Base-by-base conservation (phyloP, 2,113 vertebrate genomes). In the Lycaon pictus region DNA sequence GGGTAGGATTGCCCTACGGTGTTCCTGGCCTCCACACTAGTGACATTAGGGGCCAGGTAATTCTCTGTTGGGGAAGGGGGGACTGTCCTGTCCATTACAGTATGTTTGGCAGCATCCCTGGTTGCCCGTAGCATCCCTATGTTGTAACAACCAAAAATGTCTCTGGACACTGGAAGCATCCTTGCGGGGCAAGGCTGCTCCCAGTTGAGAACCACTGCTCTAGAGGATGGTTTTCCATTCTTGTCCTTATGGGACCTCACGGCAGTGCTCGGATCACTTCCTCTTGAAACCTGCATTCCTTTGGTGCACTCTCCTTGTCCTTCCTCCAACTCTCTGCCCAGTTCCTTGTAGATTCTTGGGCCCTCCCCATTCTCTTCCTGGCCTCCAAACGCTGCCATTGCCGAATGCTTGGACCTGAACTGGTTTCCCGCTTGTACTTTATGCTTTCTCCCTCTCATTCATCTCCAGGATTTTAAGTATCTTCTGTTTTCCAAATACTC, bases 351-450 rank as follows among this genome's bases (percentile, higher is more conserved):
- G 79, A 11, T 8, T 76, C 20, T 22, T 25, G 60, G 51, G 11
- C 37, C 25, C 77, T 37, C 32, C 8, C 29, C 55, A n/a, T 27
- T 25, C 32, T 79, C 56, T 48, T 43, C 48, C 85, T 79, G 65
- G 16, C 71, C 60, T 65, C 80, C 53, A 92, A 51, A 43, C 20
- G 62, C 53, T 88, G 37, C 67, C 83, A 27, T 16, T 32, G 43
- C 13, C 48, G 20, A n/a, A 62, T 22, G 56, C 25, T 48, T 0
- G 0, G 17, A 51, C n/a, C 35, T 19, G 55, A 72, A 17, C 25
- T 25, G 19, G 15, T 84, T 80, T 53, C 29, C 84, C 25, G 17
- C 25, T 43, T 51, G n/a, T 1, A 60, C 48, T 51, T 56, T 16
- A 51, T 12, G 6, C 16, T 82, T 76, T 74, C 37, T 84, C 63